Conservation (phyloP, 2,113 vertebrate species). For the Salvator merianae region DNA sequence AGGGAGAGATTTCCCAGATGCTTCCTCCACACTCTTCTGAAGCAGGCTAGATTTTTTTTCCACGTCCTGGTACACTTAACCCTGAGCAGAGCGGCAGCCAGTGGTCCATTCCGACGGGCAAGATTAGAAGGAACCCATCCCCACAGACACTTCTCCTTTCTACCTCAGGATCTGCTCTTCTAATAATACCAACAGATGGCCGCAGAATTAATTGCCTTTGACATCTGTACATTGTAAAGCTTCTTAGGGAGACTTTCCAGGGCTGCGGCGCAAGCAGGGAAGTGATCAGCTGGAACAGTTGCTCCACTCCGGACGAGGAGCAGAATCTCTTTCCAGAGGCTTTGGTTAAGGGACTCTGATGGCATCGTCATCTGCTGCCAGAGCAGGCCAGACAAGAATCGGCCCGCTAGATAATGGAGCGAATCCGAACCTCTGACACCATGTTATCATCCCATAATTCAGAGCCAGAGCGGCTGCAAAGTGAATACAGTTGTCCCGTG, state of each 20-base stretch:
- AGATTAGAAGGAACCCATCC: constrained; percentile 44
- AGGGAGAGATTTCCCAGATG: constrained; percentile 32
- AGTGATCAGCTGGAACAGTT: constrained; percentile 47
- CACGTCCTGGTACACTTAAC: constrained; percentile 39
- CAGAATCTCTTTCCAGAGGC: constrained; percentile 40
- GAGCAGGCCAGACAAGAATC: constrained; percentile 4
- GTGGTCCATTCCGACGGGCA: constrained; percentile 39
- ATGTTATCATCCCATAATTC: background rate
- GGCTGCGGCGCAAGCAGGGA: constrained; percentile 53
- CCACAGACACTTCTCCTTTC: constrained; percentile 45
- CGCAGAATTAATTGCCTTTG: constrained; percentile 63
- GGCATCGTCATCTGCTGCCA: constrained; percentile 44
- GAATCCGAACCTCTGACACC: background rate
- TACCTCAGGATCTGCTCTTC: constrained; percentile 54
- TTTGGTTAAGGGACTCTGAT: constrained; percentile 30
- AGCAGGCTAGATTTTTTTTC: constrained; percentile 49
- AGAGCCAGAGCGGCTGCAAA: no score
- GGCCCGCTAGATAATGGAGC: constrained; percentile 13
- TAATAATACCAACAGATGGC: constrained; percentile 63
- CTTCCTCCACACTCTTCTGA: constrained; percentile 42
- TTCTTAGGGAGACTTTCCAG: constrained; percentile 54
- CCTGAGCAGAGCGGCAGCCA: constrained; percentile 16
- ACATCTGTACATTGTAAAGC: constrained; percentile 68
- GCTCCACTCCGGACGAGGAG: constrained; percentile 51
- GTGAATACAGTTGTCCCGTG: background rate